These are phyloP conservation scores for Azemiops feae DNA, from an alignment of 2,113 vertebrate species.

Conservation along the genomic window DNA sequence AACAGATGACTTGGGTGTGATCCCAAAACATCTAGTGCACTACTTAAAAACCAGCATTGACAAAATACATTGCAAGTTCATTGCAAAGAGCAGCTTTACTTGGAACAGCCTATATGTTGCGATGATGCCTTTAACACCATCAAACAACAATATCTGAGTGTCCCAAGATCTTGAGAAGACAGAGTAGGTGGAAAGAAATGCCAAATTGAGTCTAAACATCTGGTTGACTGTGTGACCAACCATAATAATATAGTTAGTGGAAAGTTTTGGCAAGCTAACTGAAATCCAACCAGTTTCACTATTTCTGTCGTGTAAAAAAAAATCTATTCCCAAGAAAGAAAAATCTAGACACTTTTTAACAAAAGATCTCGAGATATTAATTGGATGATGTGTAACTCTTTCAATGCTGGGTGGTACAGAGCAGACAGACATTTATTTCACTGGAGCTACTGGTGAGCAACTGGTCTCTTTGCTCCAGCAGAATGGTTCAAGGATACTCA, in stretches of 20 bases:
- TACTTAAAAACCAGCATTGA: background rate
- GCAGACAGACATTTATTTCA: background rate
- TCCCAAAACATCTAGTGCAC: background rate
- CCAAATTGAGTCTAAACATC: background rate
- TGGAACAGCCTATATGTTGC: background rate
- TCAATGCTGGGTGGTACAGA: background rate
- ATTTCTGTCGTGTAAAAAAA: background rate
- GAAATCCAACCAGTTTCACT: background rate
- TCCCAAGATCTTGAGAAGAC: background rate
- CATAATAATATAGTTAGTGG: background rate
- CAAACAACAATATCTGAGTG: background rate
- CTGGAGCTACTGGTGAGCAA: background rate
- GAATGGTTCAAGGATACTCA: background rate
- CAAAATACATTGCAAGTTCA: background rate
- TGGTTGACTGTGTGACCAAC: background rate
- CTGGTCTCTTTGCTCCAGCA: background rate
- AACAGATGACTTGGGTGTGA: background rate
- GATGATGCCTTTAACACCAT: background rate
- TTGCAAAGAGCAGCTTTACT: background rate
- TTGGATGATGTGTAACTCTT: background rate
- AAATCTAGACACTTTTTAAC: background rate
- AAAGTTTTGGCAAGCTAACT: background rate
- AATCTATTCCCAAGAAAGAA: background rate
- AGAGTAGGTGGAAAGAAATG: background rate
- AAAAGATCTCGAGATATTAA: no score